Evolutionary conservation across 2,113 vertebrate genomes (phyloP).

Genomic region (Pseudonaja textilis): DNA sequence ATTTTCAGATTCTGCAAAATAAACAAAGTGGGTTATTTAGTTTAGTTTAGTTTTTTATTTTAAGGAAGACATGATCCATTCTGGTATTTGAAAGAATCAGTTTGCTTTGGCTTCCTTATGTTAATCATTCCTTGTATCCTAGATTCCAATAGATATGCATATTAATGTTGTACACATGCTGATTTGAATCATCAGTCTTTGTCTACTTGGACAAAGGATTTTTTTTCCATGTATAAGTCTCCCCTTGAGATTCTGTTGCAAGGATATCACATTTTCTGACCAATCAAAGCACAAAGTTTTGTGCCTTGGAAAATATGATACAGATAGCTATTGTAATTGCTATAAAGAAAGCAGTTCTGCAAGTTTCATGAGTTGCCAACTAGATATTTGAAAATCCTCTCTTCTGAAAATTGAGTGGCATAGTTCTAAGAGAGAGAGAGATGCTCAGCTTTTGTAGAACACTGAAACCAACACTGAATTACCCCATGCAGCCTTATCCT

Average conservation of each 20-base stretch:
- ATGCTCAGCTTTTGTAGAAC: background rate
- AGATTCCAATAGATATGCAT: background rate
- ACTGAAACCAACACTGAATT: background rate
- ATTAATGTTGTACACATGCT: background rate
- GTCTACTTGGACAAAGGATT: background rate
- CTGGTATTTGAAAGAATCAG: background rate
- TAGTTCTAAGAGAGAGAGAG: background rate
- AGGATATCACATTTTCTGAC: background rate
- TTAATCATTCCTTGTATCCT: background rate
- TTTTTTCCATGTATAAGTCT: background rate
- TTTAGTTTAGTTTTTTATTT: background rate
- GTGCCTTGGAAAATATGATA: background rate
- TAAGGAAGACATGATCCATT: background rate
- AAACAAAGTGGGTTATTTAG: background rate
- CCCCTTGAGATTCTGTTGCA: background rate
- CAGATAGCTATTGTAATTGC: background rate
- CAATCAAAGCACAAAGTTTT: background rate
- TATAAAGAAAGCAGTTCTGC: background rate
- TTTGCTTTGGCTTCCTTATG: background rate
- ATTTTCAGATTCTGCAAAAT: background rate
- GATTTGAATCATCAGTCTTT: background rate
- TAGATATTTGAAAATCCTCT: background rate
- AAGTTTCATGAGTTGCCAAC: background rate
- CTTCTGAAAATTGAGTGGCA: background rate
- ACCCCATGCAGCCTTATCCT: background rate